Evolutionary conservation across 2,797 vertebrate genomes (phyloP).

Genomic region (Margarornis squamiger): DNA sequence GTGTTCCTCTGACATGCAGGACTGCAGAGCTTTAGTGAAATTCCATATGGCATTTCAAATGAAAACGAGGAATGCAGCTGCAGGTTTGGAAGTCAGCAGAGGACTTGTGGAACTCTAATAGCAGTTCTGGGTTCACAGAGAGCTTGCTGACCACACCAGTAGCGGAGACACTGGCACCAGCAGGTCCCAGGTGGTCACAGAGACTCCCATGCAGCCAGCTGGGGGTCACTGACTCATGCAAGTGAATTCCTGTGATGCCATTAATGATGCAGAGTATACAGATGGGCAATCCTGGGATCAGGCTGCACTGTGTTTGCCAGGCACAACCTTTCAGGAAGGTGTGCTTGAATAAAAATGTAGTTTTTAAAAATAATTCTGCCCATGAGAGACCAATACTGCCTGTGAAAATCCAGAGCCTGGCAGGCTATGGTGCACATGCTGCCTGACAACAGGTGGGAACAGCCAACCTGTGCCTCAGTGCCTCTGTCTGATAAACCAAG

Average conservation of each 20-base stretch:
- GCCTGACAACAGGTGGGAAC: background rate
- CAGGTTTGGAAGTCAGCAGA: background rate
- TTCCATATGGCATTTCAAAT: background rate
- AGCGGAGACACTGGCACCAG: background rate
- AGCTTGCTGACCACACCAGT: background rate
- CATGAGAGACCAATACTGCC: background rate
- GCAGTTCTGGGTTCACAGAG: background rate
- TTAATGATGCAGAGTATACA: background rate
- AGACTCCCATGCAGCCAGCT: accelerated
- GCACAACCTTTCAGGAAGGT: background rate
- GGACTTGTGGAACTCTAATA: background rate
- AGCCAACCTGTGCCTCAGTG: background rate
- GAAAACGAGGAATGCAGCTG: background rate
- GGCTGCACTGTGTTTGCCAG: accelerated
- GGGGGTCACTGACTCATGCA: accelerated
- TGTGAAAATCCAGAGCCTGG: background rate
- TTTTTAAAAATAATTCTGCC: background rate
- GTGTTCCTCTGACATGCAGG: background rate
- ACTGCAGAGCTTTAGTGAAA: background rate
- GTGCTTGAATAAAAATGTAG: background rate
- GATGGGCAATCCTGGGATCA: background rate
- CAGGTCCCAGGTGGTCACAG: background rate
- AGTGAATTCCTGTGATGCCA: background rate
- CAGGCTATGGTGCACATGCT: accelerated
- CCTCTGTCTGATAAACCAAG: background rate